These are phyloP conservation scores for Drosophila vallismaia DNA, from an alignment of 2,888 invertebrate species.

Conservation along the genomic window DNA sequence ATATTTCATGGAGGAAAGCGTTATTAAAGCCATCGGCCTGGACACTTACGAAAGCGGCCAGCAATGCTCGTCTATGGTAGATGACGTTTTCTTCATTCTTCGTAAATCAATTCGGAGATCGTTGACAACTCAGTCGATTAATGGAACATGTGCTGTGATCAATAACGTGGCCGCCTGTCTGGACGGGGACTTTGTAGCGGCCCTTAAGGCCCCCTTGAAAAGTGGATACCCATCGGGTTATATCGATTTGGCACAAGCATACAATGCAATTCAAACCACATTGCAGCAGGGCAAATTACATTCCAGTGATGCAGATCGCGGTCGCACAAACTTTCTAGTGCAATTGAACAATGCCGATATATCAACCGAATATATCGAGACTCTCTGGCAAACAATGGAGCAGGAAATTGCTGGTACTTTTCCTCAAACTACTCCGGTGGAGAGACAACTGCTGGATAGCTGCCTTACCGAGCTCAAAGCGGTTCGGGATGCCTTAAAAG, in stretches of 20 bases:
- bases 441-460: constrained; percentile 89
- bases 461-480: constrained; percentile 86
- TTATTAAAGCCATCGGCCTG: constrained; percentile 94
- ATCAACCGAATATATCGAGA: constrained; percentile 95
- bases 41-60: constrained; percentile 90
- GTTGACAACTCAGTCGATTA: constrained; percentile 95
- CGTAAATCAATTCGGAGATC: constrained; percentile 97
- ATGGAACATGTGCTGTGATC: constrained; percentile 97
- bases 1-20: constrained; percentile 97
- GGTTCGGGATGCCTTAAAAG: constrained; percentile 84
- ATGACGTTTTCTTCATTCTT: constrained; percentile 98
- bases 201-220: constrained; percentile 89
- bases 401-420: constrained; percentile 88
- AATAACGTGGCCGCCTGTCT: constrained; percentile 95
- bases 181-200: constrained; percentile 92
- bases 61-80: constrained; percentile 95
- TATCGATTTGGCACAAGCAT: constrained; percentile 91
- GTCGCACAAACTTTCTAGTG: constrained; percentile 91
- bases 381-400: constrained; percentile 91
- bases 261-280: constrained; percentile 91
- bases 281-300: constrained; percentile 92
- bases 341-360: constrained; percentile 94
- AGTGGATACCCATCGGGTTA: constrained; percentile 91
- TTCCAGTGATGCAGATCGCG: constrained; percentile 91
- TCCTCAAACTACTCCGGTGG: constrained; percentile 86